Percentiles rank a stretch among this genome's conserved stretches.
These are phyloP conservation scores for Melinopterus prodromus DNA, from an alignment of 2,888 invertebrate genomes.

Conservation along the genomic window DNA sequence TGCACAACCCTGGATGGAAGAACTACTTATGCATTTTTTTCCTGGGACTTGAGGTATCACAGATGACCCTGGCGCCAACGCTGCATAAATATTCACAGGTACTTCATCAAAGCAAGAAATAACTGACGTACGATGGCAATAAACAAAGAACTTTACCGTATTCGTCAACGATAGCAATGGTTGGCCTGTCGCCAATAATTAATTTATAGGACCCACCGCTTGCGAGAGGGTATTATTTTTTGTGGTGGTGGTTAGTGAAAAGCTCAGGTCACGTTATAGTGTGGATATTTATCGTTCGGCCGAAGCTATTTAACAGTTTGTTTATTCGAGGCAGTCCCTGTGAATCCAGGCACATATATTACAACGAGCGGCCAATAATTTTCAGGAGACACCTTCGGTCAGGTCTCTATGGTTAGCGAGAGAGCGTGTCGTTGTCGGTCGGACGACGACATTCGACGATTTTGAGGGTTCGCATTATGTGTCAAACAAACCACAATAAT, in stretches of 20 bases:
- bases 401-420: background rate
- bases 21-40: too few species aligned
- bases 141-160: background rate
- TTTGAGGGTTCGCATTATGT: conserved; percentile 54
- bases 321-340: background rate
- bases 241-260: conserved; percentile 4
- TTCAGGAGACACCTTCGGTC: background rate
- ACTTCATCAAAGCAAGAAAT: background rate
- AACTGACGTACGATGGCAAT: background rate
- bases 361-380: background rate
- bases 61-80: background rate
- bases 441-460: conserved; percentile 21
- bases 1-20: too few species aligned
- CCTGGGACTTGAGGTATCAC: too few species aligned
- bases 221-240: background rate
- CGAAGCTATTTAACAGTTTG: background rate
- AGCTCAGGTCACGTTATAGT: background rate
- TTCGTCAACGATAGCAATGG: background rate
- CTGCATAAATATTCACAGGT: background rate
- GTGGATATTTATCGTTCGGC: background rate
- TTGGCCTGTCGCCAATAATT: background rate
- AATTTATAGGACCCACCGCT: background rate
- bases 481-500: conserved; percentile 58
- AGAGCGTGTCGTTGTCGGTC: background rate
- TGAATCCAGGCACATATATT: background rate